These are phyloP conservation scores for Peromyscus attwateri DNA, from an alignment of 2,797 vertebrate genomes.

Conservation along the genomic window DNA sequence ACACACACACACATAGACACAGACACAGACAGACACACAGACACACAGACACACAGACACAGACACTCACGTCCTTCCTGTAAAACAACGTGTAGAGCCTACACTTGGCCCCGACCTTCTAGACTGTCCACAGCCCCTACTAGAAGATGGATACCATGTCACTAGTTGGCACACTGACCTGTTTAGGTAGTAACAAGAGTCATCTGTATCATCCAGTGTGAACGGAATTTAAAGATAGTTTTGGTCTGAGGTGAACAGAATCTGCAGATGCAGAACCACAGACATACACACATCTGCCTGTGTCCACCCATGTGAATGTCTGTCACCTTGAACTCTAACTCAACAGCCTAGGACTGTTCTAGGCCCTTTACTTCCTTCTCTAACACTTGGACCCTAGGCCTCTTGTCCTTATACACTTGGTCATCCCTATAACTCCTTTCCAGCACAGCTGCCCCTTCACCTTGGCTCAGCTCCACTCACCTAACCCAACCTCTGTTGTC, in stretches of 20 bases:
- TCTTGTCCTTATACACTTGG: background rate
- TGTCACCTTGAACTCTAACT: background rate
- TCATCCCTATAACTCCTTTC: background rate
- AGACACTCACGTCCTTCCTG: background rate
- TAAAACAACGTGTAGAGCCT: background rate
- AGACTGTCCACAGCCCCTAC: background rate
- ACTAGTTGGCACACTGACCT: background rate
- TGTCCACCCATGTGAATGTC: background rate
- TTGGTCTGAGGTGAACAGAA: background rate
- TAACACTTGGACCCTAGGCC: background rate
- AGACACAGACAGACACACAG: too few relatives aligned
- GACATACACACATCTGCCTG: background rate
- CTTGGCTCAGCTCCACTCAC: background rate
- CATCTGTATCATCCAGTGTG: background rate
- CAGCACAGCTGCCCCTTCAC: background rate
- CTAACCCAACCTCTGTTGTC: background rate
- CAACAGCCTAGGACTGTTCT: background rate
- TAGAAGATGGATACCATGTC: background rate
- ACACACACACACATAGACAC: too few relatives aligned
- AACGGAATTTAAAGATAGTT: background rate
- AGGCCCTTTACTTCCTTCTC: background rate
- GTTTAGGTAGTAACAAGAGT: background rate
- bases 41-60: too few relatives aligned
- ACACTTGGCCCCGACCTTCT: background rate
- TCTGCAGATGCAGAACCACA: background rate